Percentiles rank a stretch among this genome's conserved stretches.
phyloP scores from a whole-genome alignment of 2,888 invertebrate genomes.

The Ormyrus labotus region DNA sequence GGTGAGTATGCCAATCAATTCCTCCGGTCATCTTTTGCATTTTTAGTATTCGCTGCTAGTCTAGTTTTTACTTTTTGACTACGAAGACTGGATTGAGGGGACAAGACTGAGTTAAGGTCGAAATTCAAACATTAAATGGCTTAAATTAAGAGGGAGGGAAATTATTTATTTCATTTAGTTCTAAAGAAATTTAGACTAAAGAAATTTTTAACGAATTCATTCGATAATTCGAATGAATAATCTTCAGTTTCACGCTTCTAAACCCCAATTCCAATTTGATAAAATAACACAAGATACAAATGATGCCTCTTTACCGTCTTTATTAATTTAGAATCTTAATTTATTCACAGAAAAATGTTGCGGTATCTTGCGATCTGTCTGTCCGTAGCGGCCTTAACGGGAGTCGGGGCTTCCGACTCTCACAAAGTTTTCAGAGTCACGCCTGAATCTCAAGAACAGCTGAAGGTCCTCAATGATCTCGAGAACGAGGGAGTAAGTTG shows the following conservation, averaged over 20 bases:
- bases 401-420: background rate
- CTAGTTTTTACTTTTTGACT: background rate
- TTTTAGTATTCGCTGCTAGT: background rate
- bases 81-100: background rate
- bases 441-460: slow-evolving; percentile 26
- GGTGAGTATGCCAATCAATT: background rate
- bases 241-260: too few relatives aligned
- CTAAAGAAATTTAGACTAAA: background rate
- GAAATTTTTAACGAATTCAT: background rate
- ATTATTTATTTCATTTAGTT: background rate
- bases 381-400: background rate
- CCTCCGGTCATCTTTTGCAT: too few relatives aligned
- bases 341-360: slow-evolving; percentile 19
- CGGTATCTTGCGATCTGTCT: background rate
- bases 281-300: too few relatives aligned
- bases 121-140: too few relatives aligned
- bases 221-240: background rate
- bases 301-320: background rate
- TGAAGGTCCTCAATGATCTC: slow-evolving; percentile 11
- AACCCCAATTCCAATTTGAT: too few relatives aligned
- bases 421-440: slow-evolving; percentile 36
- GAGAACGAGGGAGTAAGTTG: slow-evolving; percentile 33
- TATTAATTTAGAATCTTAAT: background rate
- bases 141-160: too few relatives aligned
- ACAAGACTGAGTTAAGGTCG: too few relatives aligned